phyloP scores from a whole-genome alignment of 2,888 invertebrate species.

The Acronicta leporina region DNA sequence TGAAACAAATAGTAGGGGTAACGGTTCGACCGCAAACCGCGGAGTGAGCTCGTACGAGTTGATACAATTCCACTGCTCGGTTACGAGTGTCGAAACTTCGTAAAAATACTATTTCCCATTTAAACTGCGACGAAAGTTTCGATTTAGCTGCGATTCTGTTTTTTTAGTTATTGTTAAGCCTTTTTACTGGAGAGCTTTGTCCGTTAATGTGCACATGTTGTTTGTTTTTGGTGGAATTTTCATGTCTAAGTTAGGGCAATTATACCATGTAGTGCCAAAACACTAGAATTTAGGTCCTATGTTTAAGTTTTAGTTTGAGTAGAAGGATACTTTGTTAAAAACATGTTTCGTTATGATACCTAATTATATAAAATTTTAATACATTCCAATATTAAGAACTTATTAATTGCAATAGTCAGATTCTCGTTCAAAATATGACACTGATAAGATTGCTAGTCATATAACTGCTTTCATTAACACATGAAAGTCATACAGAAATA shows the following conservation, averaged over 20 bases:
- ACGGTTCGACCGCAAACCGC: slow-evolving; percentile 50
- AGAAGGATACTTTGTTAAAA: too few species aligned
- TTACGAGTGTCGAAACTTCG: slow-evolving; percentile 52
- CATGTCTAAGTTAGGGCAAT: neutral
- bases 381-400: too few species aligned
- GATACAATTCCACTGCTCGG: slow-evolving; percentile 54
- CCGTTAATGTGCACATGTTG: neutral
- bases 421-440: too few species aligned
- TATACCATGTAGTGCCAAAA: neutral
- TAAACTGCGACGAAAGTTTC: slow-evolving; percentile 50
- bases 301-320: too few species aligned
- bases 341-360: too few species aligned
- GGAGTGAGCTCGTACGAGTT: slow-evolving; percentile 51
- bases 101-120: slow-evolving; percentile 59
- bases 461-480: neutral
- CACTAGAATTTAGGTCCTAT: too few species aligned
- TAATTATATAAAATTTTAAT: too few species aligned
- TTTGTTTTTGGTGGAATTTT: neutral
- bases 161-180: neutral
- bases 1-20: slow-evolving; percentile 39
- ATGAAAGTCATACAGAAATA: neutral
- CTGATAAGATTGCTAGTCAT: neutral
- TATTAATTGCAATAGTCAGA: too few species aligned
- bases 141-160: slow-evolving; percentile 30
- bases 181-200: slow-evolving; percentile 4